These are phyloP conservation scores for Drepana falcataria DNA, from an alignment of 2,888 invertebrate genomes.

Conservation along the genomic window DNA sequence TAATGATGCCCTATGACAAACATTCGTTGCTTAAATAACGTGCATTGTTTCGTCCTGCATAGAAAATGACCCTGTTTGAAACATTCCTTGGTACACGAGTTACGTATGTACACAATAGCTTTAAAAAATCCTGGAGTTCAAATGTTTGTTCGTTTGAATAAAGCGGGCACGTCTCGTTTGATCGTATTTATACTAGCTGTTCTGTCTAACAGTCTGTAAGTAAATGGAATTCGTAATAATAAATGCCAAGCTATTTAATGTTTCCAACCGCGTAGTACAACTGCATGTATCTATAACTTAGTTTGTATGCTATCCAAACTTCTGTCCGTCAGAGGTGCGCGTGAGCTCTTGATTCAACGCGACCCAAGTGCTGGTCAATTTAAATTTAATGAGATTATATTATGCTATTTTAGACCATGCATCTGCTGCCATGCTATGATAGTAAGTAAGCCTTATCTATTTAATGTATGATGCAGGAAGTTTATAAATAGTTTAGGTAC, in stretches of 20 bases:
- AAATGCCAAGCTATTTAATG: conserved; percentile 22
- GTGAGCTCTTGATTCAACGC: conserved; percentile 47
- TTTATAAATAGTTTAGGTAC: conserved; percentile 8
- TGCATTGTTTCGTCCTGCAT: background rate
- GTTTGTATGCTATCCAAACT: conserved; percentile 43
- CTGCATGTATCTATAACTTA: conserved; percentile 38
- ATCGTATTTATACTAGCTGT: background rate
- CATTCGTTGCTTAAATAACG: conserved; percentile 1
- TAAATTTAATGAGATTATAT: conserved; percentile 70
- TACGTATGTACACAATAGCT: background rate
- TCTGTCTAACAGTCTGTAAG: background rate
- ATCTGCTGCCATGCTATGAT: conserved; percentile 34
- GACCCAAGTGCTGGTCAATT: conserved; percentile 63
- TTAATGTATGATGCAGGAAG: conserved; percentile 38
- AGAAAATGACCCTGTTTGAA: background rate
- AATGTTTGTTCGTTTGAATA: background rate
- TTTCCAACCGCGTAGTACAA: conserved; percentile 32
- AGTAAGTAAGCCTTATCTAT: conserved; percentile 47
- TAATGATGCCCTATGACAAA: background rate
- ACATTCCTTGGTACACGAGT: background rate
- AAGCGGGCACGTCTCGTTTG: background rate
- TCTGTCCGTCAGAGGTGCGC: conserved; percentile 10
- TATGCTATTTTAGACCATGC: conserved; percentile 60
- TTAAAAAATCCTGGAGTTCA: background rate
- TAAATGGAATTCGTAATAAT: conserved; percentile 1